Evolutionary conservation across 1,140 invertebrate genomes (phyloP), one percentile per base, ranked within the genome.

Genomic region (Sminthurides bifidus): DNA sequence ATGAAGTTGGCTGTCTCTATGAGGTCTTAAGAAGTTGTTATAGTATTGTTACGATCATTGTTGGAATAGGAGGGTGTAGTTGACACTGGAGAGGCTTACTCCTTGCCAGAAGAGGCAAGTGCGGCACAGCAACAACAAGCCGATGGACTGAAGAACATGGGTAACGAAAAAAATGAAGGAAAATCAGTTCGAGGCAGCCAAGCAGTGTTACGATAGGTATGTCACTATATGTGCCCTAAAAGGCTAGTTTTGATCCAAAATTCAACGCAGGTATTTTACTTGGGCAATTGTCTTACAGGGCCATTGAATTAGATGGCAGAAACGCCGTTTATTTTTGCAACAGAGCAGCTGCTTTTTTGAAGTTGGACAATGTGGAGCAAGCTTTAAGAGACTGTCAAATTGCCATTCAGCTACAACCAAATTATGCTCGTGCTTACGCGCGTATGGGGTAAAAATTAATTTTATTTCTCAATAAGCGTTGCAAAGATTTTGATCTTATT

Each of bases 311-410:
- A 33, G 87, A 94, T 70, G 77, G 79, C 12, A 79, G 77, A 52
- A 95, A 95, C 76, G 81, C 90, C 3, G 85, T 95, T n/a, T 95
- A 85, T 71, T 95, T 87, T 72, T 92, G 91, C 68, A 96, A 95
- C 70, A 79, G 92, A 62, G 92, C 92, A 43, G 92, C 92, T 8
- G 89, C 89, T 10, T 81, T 88, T 67, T 92, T 82, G 66, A 89
- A 90, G 70, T 73, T 94, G 53, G 81, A 82, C 33, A 82, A 89
- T 66, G 81, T 89, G 69, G 72, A 81, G 38, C 72, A 77, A 54
- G 88, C 92, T 10, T 83, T 97, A 46, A 79, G 83, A 59, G 94
- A 98, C 70, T 95, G 90, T 70, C 81, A 85, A 62, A 81, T 80
- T 46, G 92, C 94, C 6, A 73, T 97, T 37, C 75, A 81, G 35